Evolutionary conservation across 2,113 vertebrate species (phyloP), one percentile per base, ranked within the genome.

Genomic region (Mustelus asterias): DNA sequence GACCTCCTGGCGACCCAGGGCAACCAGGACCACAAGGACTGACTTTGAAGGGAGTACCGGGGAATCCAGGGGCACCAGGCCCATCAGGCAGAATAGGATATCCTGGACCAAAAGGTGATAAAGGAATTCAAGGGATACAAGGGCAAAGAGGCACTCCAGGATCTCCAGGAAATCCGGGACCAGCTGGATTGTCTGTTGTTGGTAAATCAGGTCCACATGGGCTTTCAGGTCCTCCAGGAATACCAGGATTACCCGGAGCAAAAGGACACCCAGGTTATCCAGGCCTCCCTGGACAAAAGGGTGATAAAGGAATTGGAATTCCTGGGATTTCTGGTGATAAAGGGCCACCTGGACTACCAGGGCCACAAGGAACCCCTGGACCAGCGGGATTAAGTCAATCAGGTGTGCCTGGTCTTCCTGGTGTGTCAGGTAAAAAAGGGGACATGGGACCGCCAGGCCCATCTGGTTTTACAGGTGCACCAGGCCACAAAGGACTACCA

Each of bases 121-220:
- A 97, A 97, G 98, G 98, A 97, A 96, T 96, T 95, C 94, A 29
- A 72, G 94, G 94, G 69, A 54, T 70, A 0, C 41, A 95, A 8
- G 94, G 94, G 41, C 94, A 44, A 18, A 44, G 94, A 33, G 94
- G 94, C 48, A 95, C 41, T 26, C 24, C 67, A 29, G 94, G 94
- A 18, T 24, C 94, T 7, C 94, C 94, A 72, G 94, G 94, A 76
- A 54, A 70, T 96, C 98, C 99, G 0, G 99, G 99, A 96, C 98
- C 98, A 0, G 97, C 98, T 95, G 99, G 99, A 96, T 96, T 99
- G 94, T 98, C 99, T 96, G 97, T 98, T 86, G 95, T 98, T 96
- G 99, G 99, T 96, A 99, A 99, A 97, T 98, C 98, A 92, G 99
- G 99, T 97, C 96, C 98, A 96, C 96, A 98, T 48, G 99, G 99